These are phyloP conservation scores for Ursus arctos DNA, from an alignment of 2,113 vertebrate genomes.

Conservation along the genomic window DNA sequence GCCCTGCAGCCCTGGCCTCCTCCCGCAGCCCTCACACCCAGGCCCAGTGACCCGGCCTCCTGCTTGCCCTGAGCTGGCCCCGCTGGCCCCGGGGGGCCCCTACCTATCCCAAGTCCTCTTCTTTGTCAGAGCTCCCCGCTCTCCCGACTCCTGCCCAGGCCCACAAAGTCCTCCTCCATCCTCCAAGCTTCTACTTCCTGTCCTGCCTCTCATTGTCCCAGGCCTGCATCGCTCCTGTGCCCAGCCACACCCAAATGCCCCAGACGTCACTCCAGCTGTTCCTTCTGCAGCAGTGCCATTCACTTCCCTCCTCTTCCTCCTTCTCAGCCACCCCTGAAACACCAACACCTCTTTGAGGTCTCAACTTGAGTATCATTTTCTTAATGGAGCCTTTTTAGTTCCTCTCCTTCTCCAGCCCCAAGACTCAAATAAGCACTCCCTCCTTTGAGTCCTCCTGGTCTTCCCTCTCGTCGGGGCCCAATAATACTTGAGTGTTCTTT, in stretches of 20 bases:
- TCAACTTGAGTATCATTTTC: neutral
- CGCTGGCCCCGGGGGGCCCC: rapidly evolving
- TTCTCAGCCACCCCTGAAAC: neutral
- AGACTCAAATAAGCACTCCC: neutral
- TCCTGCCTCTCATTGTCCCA: neutral
- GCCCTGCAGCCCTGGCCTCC: neutral
- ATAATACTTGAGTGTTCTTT: neutral
- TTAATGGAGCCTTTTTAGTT: neutral
- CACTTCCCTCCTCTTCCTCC: neutral
- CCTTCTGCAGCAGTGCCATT: neutral
- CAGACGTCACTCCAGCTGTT: no score
- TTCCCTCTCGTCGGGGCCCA: neutral
- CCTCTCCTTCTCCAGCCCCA: neutral
- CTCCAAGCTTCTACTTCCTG: neutral
- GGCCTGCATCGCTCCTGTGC: neutral
- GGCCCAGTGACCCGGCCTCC: neutral
- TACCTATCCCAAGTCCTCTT: neutral
- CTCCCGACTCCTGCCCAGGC: no score
- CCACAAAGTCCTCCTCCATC: neutral
- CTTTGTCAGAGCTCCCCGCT: neutral
- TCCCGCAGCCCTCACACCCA: neutral
- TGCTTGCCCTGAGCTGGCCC: neutral
- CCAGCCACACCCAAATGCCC: neutral
- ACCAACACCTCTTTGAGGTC: neutral
- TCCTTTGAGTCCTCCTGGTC: neutral